phyloP scores from a whole-genome alignment of 2,888 invertebrate species.

The Acleris sparsana region DNA sequence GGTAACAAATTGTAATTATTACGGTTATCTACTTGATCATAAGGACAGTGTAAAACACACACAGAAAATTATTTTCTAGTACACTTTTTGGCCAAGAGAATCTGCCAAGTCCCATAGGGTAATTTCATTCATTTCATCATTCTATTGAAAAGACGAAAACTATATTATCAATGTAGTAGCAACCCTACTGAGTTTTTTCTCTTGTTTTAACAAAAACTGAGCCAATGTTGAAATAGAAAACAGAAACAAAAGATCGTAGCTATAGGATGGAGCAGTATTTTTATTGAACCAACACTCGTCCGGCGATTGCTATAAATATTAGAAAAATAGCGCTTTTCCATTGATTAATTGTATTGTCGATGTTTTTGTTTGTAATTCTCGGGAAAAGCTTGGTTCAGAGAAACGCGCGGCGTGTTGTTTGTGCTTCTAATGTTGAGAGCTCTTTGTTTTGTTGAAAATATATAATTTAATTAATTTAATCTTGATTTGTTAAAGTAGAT shows the following conservation, averaged over 20 bases:
- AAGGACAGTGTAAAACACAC: too few relatives aligned
- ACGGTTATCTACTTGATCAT: too few relatives aligned
- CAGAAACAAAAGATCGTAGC: slow-evolving; percentile 31
- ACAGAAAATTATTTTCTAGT: too few relatives aligned
- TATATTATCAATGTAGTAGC: not conserved
- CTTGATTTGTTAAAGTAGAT: too few relatives aligned
- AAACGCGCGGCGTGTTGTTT: slow-evolving; percentile 4
- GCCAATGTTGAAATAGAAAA: slow-evolving; percentile 30
- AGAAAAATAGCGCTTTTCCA: slow-evolving; percentile 34
- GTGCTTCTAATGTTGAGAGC: not conserved
- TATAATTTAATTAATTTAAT: not conserved
- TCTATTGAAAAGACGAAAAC: too few relatives aligned
- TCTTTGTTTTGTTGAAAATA: slow-evolving; percentile 11
- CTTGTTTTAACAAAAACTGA: slow-evolving; percentile 23
- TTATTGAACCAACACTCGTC: slow-evolving; percentile 35
- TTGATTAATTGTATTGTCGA: slow-evolving; percentile 37
- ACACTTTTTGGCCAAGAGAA: too few relatives aligned
- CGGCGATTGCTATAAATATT: slow-evolving; percentile 35
- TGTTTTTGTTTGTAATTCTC: slow-evolving; percentile 33
- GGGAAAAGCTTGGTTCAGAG: slow-evolving; percentile 9
- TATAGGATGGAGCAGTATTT: slow-evolving; percentile 23
- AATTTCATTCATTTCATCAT: too few relatives aligned
- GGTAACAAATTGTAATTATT: too few relatives aligned
- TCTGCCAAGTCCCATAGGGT: too few relatives aligned
- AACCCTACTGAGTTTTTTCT: slow-evolving; percentile 24